Base-by-base conservation (phyloP, 2,888 invertebrate species). In the Hirtodrosophila confusa region DNA sequence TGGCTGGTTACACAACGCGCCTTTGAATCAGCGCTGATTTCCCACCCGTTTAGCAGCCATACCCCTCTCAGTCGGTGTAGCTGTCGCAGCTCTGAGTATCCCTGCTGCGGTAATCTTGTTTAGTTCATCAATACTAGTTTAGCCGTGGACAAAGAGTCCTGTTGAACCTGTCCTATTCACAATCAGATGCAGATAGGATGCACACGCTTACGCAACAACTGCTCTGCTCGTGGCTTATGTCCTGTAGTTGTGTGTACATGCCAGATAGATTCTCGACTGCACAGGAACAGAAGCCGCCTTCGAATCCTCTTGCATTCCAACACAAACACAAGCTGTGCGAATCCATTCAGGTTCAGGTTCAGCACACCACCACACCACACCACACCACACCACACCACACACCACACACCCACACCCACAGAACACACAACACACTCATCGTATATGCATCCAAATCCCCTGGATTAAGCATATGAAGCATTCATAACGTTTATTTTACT, bases 391-490 rank as follows among this genome's bases (percentile, higher is more conserved):
- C 51, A 54, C 31, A 53, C 53, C 50, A 36, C 53, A 48, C 24
- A 51, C 47, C 47, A 67, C 33, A 45, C 41, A 51, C 40, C 45
- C n/a, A n/a, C n/a, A n/a, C n/a, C n/a, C n/a, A n/a, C n/a, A n/a
- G n/a, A n/a, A 33, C 12, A 10, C 45, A 40, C 35, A 43, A 37
- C 23, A 68, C 69, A 63, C 62, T 74, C 73, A 73, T 89, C 89
- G 80, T 75, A 86, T 86, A 80, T 88, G 90, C 88, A 90, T 89
- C 90, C 88, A 90, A 91, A 90, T 90, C 90, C 90, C 86, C 78
- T 87, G 89, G 90, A 91, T 91, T 90, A 90, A 88, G 90, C 90
- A 90, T 90, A 90, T 90, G 90, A 87, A 83, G 88, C 90, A 90
- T 90, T 91, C 91, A 84, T 80, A 82, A 82, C 77, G 86, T 88